phyloP scores from a whole-genome alignment of 2,888 invertebrate species.

The Pristionchus arcanus region DNA sequence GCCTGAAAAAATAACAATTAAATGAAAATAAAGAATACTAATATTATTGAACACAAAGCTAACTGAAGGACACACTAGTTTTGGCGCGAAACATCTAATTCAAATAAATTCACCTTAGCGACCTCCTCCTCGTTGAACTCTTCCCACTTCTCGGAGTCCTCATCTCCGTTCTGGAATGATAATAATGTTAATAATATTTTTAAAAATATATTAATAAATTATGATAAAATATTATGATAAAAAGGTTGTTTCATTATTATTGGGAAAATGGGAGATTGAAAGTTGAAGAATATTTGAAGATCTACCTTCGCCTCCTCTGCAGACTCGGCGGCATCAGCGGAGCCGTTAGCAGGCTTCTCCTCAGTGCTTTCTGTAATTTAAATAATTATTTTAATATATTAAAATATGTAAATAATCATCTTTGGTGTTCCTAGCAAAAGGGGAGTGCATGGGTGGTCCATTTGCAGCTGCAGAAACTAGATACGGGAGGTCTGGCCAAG shows the following conservation, averaged over 20 bases:
- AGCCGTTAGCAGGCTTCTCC: slow-evolving; percentile 31
- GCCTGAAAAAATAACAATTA: slow-evolving; percentile 50
- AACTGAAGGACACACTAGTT: neutral
- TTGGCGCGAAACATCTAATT: neutral
- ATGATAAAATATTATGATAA: neutral
- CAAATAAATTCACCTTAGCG: slow-evolving; percentile 51
- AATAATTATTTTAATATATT: neutral
- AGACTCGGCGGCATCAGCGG: slow-evolving; percentile 24
- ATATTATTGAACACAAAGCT: neutral
- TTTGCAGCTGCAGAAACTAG: neutral
- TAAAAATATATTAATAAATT: neutral
- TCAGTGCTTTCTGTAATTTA: neutral
- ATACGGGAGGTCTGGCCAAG: neutral
- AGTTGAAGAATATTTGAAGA: too few species aligned
- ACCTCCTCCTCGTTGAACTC: slow-evolving; percentile 59
- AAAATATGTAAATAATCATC: neutral
- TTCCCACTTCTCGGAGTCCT: slow-evolving; percentile 59
- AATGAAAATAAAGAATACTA: neutral
- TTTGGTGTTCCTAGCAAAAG: neutral
- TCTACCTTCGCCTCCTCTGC: neutral
- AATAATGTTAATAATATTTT: neutral
- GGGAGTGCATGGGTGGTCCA: neutral
- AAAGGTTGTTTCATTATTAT: neutral
- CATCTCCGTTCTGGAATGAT: slow-evolving; percentile 29
- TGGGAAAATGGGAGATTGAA: neutral